Evolutionary conservation across 1,140 invertebrate genomes (phyloP), one percentile per base, ranked within the genome.

Genomic region (Dendroctonus ponderosae): DNA sequence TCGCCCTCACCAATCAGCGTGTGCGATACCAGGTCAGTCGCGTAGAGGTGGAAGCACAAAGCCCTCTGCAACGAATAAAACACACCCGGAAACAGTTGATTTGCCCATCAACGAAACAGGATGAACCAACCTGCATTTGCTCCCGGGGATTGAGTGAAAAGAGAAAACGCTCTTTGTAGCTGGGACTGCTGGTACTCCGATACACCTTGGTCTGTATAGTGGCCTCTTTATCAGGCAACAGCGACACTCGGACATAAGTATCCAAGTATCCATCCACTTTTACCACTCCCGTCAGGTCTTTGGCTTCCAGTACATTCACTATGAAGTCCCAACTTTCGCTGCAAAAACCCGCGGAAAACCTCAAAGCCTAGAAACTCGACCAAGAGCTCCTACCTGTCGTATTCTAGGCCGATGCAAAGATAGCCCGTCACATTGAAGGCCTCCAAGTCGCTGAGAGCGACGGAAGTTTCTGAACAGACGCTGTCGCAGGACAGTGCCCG

Each of bases 401-500:
- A 89, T 75, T 92, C 88, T 39, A 92, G 79, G 3, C 89, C 89
- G 63, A 92, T 83, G 76, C 90, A 90, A 0, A 93, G 79, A 74
- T 91, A 86, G 1, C 91, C 91, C 1, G 87, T 88, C 41, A 90
- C 82, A 72, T 86, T 84, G n/a, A 87, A 85, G 68, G 86, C 84
- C 68, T 91, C 88, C 12, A 91, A 80, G 74, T 91, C 87, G 48
- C 85, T 85, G 5, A 90, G 80, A 37, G 85, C 84, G 0, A 92
- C 85, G 6, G 89, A 91, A 0, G 90, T 91, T 68, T 93, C 91
- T 5, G 91, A 93, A 67, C 87, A 90, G 6, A 93, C 88, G 48
- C 90, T 92, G 66, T 93, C 91, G 76, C 90, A 93, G 46, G 90
- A 91, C 65, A 91, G 83, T 2, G 89, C 91, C 53, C 89, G 80